Conservation (phyloP, 1,140 invertebrate genomes). For the Cepaea nemoralis region DNA sequence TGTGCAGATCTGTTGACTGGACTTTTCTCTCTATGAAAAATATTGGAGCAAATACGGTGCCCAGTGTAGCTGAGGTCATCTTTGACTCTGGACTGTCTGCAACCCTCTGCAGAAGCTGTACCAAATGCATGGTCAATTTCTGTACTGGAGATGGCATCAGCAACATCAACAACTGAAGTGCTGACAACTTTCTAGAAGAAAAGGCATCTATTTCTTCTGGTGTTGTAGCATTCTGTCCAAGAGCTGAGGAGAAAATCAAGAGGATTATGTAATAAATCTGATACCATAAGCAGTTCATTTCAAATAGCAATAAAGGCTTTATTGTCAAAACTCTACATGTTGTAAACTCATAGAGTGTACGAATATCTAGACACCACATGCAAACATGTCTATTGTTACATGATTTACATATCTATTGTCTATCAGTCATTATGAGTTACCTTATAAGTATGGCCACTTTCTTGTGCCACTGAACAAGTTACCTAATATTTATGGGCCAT, state of each 20-base stretch:
- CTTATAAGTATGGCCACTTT: too few species aligned
- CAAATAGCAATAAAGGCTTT: neutral
- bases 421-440: too few species aligned
- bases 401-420: too few species aligned
- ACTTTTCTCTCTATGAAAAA: conserved; percentile 89
- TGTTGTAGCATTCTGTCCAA: conserved; percentile 18
- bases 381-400: too few species aligned
- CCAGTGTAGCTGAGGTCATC: conserved; percentile 90
- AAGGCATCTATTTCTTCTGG: conserved; percentile 20
- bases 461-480: too few species aligned
- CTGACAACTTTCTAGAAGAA: conserved; percentile 77
- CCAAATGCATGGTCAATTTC: conserved; percentile 81
- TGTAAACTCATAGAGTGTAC: neutral
- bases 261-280: neutral
- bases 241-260: conserved; percentile 8
- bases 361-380: neutral
- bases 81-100: conserved; percentile 82
- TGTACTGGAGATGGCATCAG: conserved; percentile 84
- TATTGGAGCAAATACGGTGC: conserved; percentile 91
- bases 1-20: conserved; percentile 31
- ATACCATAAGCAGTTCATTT: neutral
- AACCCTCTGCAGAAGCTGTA: conserved; percentile 83
- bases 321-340: neutral
- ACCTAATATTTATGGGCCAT: too few species aligned
- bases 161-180: conserved; percentile 85